A percentile compares a stretch with the other conserved stretches of the same genome.
Conservation (phyloP, 2,797 vertebrate species). For the Molossus alvarezi region DNA sequence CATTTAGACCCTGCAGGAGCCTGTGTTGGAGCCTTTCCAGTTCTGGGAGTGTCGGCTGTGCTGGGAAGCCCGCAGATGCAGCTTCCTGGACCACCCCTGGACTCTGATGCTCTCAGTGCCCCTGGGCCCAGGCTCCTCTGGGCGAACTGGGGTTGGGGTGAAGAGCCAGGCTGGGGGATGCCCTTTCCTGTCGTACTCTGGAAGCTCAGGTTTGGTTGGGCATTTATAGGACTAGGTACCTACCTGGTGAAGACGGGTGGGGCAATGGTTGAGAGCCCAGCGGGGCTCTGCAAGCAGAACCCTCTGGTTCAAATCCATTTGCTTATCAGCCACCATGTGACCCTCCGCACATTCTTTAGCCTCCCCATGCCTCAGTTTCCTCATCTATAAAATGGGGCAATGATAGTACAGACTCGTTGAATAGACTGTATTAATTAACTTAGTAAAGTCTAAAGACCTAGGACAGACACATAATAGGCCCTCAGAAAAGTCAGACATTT, state of each 20-base stretch:
- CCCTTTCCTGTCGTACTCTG: neutral
- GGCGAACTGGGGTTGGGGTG: neutral
- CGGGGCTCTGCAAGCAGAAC: neutral
- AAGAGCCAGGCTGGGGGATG: neutral
- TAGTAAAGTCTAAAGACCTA: neutral
- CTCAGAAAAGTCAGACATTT: conserved; percentile 11
- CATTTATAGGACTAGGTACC: neutral
- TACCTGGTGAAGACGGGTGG: neutral
- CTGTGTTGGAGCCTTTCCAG: neutral
- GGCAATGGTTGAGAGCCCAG: neutral
- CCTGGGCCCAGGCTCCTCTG: neutral
- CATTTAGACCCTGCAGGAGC: neutral
- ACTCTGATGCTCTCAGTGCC: neutral
- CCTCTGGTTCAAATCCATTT: neutral
- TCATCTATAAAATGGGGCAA: neutral
- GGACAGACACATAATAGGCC: neutral
- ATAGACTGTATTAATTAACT: neutral
- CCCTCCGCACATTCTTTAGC: neutral
- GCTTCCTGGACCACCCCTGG: neutral
- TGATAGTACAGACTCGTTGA: neutral
- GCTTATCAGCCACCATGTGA: neutral
- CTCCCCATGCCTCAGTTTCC: neutral
- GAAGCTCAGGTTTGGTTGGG: neutral
- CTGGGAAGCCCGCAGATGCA: neutral
- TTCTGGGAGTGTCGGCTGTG: neutral